These are phyloP conservation scores for Sialis fuliginosa DNA, from an alignment of 2,888 invertebrate genomes.

Conservation along the genomic window DNA sequence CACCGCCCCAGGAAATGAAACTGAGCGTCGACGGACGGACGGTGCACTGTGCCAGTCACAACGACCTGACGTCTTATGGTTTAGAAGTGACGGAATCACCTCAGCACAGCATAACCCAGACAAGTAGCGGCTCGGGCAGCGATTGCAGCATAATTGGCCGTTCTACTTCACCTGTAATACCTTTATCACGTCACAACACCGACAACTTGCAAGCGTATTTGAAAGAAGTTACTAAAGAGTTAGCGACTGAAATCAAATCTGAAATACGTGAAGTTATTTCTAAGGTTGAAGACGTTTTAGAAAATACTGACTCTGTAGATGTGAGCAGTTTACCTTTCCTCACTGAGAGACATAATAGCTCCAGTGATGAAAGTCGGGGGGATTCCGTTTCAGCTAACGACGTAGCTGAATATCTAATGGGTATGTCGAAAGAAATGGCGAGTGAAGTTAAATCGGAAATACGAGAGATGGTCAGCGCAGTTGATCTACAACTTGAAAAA, in stretches of 20 bases:
- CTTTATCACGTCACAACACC: constrained; percentile 21
- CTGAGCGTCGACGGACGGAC: constrained; percentile 23
- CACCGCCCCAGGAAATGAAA: constrained; percentile 30
- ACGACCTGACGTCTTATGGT: constrained; percentile 48
- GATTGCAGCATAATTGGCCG: constrained; percentile 37
- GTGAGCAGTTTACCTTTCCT: constrained; percentile 18
- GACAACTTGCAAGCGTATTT: constrained; percentile 59
- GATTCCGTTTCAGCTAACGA: constrained; percentile 58
- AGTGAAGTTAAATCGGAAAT: constrained; percentile 65
- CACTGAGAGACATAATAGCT: constrained; percentile 25
- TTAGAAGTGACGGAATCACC: constrained; percentile 25
- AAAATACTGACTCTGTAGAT: constrained; percentile 44
- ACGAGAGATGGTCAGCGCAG: constrained; percentile 52
- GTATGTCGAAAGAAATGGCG: constrained; percentile 60
- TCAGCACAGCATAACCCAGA: constrained; percentile 28
- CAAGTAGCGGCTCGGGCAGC: constrained; percentile 29
- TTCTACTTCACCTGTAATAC: constrained; percentile 31
- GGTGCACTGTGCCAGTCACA: constrained; percentile 57
- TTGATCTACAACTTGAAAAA: constrained; percentile 30
- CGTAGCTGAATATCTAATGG: constrained; percentile 61
- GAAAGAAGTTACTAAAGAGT: constrained; percentile 58
- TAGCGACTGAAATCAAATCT: constrained; percentile 66
- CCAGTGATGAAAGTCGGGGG: constrained; percentile 41
- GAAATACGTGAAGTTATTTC: constrained; percentile 67
- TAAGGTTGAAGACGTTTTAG: constrained; percentile 60